Conservation (phyloP, 2,113 vertebrate species). For the Irena cyanogastra region DNA sequence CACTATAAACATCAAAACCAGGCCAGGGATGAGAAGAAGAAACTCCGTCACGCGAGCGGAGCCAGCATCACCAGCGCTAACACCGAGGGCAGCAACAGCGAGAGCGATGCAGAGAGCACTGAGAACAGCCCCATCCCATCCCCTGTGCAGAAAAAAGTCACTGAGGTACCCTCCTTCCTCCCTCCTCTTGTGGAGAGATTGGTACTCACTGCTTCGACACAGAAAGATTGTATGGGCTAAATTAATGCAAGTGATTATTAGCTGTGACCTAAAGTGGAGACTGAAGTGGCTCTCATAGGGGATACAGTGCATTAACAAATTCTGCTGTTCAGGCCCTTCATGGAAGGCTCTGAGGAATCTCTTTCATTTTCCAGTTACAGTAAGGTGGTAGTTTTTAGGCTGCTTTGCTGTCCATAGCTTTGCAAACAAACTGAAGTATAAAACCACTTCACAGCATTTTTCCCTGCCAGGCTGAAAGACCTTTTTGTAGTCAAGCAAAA, state of each 20-base stretch:
- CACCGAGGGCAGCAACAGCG: slow-evolving; percentile 93
- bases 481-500: not conserved
- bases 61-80: slow-evolving; percentile 85
- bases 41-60: slow-evolving; percentile 85
- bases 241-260: not conserved
- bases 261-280: not conserved
- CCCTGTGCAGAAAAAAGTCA: slow-evolving; percentile 91
- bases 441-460: not conserved
- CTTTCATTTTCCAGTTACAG: not conserved
- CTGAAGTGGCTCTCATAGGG: not conserved
- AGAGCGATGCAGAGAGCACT: slow-evolving; percentile 87
- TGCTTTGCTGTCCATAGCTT: not conserved
- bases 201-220: not conserved
- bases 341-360: not conserved
- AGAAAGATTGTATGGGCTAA: not conserved
- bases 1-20: slow-evolving; percentile 98
- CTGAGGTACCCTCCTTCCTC: slow-evolving; percentile 76
- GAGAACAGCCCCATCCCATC: slow-evolving; percentile 93
- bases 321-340: not conserved
- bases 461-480: not conserved
- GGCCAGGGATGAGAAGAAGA: slow-evolving; percentile 92
- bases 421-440: not conserved
- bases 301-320: not conserved
- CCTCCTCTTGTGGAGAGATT: not conserved
- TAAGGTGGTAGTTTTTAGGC: not conserved